phyloP scores from a whole-genome alignment of 2,113 vertebrate genomes.

The Axis porcinus region DNA sequence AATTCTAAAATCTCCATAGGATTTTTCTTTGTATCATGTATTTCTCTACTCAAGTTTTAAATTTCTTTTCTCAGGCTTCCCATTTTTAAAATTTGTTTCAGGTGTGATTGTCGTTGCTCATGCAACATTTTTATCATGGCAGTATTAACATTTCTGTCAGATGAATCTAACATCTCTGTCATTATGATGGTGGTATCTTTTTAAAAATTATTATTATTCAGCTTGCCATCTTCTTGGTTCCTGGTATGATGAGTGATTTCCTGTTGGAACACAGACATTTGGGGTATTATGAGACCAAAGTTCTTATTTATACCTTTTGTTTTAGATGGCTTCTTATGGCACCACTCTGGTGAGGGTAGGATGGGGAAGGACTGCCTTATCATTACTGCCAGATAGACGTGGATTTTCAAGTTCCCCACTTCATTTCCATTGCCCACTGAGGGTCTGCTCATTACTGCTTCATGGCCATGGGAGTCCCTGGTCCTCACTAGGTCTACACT shows the following conservation, averaged over 20 bases:
- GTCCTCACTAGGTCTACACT: not conserved
- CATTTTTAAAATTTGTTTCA: not conserved
- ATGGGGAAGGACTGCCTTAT: not conserved
- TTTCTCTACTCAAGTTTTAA: not conserved
- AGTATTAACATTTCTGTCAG: not conserved
- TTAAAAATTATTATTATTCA: not conserved
- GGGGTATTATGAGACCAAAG: not conserved
- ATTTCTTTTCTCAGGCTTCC: not conserved
- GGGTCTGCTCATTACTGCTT: not conserved
- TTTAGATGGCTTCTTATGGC: not conserved
- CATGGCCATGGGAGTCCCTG: not conserved
- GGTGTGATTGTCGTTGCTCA: not conserved
- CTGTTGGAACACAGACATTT: not conserved
- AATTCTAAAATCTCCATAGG: not conserved
- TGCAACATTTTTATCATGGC: not conserved
- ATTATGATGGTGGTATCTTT: not conserved
- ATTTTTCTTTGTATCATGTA: not conserved
- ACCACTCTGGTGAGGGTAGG: not conserved
- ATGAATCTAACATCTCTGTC: not conserved
- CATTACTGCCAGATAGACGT: not conserved
- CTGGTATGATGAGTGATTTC: not conserved
- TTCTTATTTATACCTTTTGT: not conserved
- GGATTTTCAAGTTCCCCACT: not conserved
- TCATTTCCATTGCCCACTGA: not conserved
- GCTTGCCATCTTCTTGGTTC: not conserved